Conservation (phyloP, 2,113 vertebrate genomes). For the Grammomys dolichurus region DNA sequence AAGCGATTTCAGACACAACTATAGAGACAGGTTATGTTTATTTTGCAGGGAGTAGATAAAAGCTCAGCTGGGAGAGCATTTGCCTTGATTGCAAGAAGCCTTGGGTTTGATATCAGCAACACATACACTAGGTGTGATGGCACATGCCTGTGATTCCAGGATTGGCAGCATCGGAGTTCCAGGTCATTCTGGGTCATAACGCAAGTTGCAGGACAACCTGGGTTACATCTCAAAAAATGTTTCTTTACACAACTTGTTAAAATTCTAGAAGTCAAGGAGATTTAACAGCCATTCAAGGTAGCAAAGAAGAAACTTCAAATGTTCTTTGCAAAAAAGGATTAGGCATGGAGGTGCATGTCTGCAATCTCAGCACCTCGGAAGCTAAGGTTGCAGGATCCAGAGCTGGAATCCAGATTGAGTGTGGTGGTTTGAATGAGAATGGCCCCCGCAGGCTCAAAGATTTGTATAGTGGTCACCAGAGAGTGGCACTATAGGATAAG, state of each 20-base stretch:
- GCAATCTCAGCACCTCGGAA: too few species aligned
- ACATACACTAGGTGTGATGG: neutral
- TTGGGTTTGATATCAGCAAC: too few species aligned
- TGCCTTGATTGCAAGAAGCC: neutral
- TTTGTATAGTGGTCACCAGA: neutral
- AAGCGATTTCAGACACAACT: neutral
- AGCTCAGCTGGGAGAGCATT: neutral
- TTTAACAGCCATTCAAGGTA: neutral
- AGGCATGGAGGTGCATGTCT: neutral
- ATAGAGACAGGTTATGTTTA: neutral
- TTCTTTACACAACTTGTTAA: neutral
- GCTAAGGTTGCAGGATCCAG: neutral
- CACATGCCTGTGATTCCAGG: neutral
- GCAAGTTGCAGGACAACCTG: neutral
- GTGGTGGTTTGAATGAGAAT: neutral
- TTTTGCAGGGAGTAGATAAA: neutral
- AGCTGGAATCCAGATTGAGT: too few species aligned
- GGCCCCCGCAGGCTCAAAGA: neutral
- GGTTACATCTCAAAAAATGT: neutral
- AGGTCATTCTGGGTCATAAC: neutral
- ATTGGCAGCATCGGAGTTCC: neutral
- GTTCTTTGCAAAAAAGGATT: slow-evolving; percentile 29
- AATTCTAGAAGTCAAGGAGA: neutral
- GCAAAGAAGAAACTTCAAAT: neutral
- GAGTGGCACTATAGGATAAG: neutral